phyloP scores from a whole-genome alignment of 2,888 invertebrate species.

The Beris morrisii region DNA sequence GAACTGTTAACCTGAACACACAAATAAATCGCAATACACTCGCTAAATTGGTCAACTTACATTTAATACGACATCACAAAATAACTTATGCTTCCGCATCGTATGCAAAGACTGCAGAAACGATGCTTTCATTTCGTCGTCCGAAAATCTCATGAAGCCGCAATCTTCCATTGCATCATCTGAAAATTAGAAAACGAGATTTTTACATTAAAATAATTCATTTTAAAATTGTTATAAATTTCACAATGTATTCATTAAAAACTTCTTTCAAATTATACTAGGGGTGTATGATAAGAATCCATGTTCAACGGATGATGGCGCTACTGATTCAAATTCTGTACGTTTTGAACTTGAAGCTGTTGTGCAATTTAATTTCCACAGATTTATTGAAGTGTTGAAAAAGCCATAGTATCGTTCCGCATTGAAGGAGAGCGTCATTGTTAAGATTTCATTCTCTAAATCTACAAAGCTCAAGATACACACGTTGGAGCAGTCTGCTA shows the following conservation, averaged over 20 bases:
- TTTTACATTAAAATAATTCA: not conserved
- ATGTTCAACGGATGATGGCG: too few relatives aligned
- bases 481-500: too few relatives aligned
- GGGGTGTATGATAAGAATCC: not conserved
- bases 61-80: conserved; percentile 83
- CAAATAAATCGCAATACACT: too few relatives aligned
- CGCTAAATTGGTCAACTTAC: conserved; percentile 58
- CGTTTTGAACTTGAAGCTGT: not conserved
- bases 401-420: too few relatives aligned
- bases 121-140: conserved; percentile 62
- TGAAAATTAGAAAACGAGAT: conserved; percentile 27
- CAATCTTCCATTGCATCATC: conserved; percentile 47
- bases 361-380: too few relatives aligned
- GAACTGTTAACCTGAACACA: too few relatives aligned
- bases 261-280: not conserved
- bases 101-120: conserved; percentile 71
- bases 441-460: too few relatives aligned
- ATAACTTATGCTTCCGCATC: conserved; percentile 80
- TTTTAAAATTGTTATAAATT: not conserved
- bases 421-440: too few relatives aligned
- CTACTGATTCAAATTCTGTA: not conserved
- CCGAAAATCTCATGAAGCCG: conserved; percentile 59
- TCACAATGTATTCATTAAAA: not conserved
- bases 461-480: too few relatives aligned
- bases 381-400: too few relatives aligned